Conservation (phyloP, 1,140 invertebrate species). For the Hyles euphorbiae region DNA sequence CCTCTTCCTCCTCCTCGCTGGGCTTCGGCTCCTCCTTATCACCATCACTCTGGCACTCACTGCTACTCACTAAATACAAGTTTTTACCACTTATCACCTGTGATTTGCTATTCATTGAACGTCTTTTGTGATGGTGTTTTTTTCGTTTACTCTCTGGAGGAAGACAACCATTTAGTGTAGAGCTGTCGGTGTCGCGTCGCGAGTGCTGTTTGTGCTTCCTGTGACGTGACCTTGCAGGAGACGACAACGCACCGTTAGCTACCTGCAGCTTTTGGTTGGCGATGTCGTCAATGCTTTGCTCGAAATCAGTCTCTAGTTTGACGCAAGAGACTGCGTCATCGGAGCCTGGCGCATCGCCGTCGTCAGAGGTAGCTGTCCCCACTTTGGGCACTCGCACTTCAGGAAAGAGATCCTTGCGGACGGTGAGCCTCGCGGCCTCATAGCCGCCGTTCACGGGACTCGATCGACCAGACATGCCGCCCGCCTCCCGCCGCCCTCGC, state of each 20-base stretch:
- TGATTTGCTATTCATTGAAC: constrained; percentile 49
- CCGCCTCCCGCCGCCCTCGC: constrained; percentile 64
- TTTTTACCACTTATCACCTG: constrained; percentile 72
- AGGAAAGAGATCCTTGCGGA: constrained; percentile 69
- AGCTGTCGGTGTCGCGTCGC: constrained; percentile 46
- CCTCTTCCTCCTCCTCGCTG: constrained; percentile 33
- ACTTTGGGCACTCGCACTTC: constrained; percentile 46
- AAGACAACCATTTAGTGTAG: constrained; percentile 56
- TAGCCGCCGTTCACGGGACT: constrained; percentile 67
- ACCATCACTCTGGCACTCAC: constrained; percentile 48
- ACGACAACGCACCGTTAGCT: constrained; percentile 45
- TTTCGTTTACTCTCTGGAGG: constrained; percentile 57
- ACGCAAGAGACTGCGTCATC: constrained; percentile 52
- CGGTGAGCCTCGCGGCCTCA: constrained; percentile 61
- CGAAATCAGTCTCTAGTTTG: constrained; percentile 72
- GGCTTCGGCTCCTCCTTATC: constrained; percentile 35
- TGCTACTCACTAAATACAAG: constrained; percentile 71
- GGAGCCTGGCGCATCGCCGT: constrained; percentile 33
- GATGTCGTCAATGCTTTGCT: constrained; percentile 71
- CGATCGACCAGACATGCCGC: constrained; percentile 67
- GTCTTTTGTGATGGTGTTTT: constrained; percentile 53
- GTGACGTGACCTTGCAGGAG: constrained; percentile 47
- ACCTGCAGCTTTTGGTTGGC: constrained; percentile 52
- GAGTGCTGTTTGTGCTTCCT: constrained; percentile 63
- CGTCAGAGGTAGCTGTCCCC: constrained; percentile 35